Evolutionary conservation across 2,797 vertebrate genomes (phyloP).

Genomic region (Balearica regulorum): DNA sequence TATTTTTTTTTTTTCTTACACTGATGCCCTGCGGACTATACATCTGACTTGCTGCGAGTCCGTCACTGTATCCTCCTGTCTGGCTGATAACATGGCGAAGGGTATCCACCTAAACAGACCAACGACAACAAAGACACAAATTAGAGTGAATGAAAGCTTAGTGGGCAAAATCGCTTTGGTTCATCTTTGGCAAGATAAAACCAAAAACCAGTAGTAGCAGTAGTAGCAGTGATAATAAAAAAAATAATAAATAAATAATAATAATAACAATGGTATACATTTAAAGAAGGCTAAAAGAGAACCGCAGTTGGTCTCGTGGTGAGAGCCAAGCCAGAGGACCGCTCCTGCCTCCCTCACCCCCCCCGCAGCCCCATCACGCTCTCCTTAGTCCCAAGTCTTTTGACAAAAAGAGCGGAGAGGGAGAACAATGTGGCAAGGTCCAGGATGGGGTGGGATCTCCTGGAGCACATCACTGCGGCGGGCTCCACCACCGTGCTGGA

Average conservation of each 20-base stretch:
- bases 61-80: slow-evolving; percentile 99
- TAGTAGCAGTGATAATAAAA: not conserved
- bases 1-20: slow-evolving; percentile 84
- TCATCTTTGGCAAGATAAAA: slow-evolving; percentile 16
- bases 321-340: not conserved
- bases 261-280: not conserved
- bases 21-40: slow-evolving; percentile 99
- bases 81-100: slow-evolving; percentile 99
- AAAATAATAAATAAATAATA: not conserved
- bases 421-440: not conserved
- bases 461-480: not conserved
- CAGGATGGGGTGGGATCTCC: not conserved
- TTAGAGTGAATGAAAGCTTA: slow-evolving; percentile 51
- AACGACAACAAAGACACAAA: slow-evolving; percentile 74
- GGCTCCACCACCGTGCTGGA: fast-evolving
- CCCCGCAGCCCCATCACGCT: not conserved
- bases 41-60: slow-evolving; percentile 98
- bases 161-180: not conserved
- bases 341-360: not conserved
- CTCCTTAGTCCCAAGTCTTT: not conserved
- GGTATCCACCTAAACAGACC: slow-evolving; percentile 95
- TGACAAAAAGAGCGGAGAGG: not conserved
- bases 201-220: not conserved
- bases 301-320: not conserved
- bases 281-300: not conserved